Percentiles rank a stretch among this genome's conserved stretches.
These are phyloP conservation scores for Tragelaphus oryx DNA, from an alignment of 2,797 vertebrate species.

Conservation along the genomic window DNA sequence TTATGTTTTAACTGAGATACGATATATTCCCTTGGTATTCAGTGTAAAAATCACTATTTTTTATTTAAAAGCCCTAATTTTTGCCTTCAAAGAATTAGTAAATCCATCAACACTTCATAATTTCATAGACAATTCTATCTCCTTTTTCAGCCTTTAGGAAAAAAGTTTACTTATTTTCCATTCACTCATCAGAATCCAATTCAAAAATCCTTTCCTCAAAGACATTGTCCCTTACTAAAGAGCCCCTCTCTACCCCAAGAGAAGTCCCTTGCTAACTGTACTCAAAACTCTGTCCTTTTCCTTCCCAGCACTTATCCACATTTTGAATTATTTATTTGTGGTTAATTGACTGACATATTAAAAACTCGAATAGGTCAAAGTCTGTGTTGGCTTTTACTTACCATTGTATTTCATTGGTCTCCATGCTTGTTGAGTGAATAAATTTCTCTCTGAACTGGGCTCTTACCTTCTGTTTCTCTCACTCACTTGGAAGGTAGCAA, in stretches of 20 bases:
- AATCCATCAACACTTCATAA: background rate
- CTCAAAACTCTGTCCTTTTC: background rate
- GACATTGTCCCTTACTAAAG: background rate
- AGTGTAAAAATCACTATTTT: background rate
- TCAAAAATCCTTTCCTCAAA: conserved; percentile 38
- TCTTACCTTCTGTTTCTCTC: conserved; percentile 20
- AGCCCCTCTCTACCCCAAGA: background rate
- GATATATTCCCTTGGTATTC: background rate
- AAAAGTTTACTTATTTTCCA: conserved; percentile 3
- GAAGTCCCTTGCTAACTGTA: background rate
- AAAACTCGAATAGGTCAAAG: background rate
- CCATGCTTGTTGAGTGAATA: background rate
- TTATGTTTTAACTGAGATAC: background rate
- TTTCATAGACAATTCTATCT: background rate
- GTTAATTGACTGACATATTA: conserved; percentile 1
- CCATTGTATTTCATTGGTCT: background rate
- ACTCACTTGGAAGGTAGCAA: background rate
- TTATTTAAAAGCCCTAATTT: conserved; percentile 31
- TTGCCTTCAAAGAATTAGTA: background rate
- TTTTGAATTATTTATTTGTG: conserved; percentile 26
- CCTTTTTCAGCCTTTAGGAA: background rate
- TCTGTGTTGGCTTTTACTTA: conserved; percentile 19
- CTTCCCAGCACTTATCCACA: background rate
- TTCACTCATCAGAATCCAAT: conserved; percentile 11
- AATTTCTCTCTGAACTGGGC: conserved; percentile 6